phyloP scores from a whole-genome alignment of 2,113 vertebrate species.

The Eptatretus burgeri region DNA sequence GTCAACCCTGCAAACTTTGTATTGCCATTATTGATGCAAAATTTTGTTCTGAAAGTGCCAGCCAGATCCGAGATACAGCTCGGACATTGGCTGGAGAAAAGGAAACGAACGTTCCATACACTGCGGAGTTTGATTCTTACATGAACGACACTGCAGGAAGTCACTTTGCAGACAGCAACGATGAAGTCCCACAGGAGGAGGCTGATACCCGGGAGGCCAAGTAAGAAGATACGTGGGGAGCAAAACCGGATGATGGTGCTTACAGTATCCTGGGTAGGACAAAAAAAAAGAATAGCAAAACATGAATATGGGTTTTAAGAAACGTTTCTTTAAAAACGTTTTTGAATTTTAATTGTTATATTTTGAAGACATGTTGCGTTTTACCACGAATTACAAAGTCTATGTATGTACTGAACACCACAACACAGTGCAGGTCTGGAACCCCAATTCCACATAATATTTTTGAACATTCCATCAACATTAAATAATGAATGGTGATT shows the following conservation, averaged over 20 bases:
- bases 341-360: conserved; percentile 27
- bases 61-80: too few relatives aligned
- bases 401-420: too few relatives aligned
- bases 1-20: too few relatives aligned
- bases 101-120: too few relatives aligned
- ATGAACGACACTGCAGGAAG: conserved; percentile 1
- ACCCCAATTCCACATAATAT: too few relatives aligned
- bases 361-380: conserved; percentile 15
- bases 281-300: conserved; percentile 1
- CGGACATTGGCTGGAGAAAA: too few relatives aligned
- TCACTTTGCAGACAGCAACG: conserved; percentile 18
- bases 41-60: too few relatives aligned
- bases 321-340: conserved; percentile 36
- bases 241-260: conserved; percentile 60
- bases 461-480: too few relatives aligned
- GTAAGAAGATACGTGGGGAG: conserved; percentile 63
- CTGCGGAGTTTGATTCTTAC: not conserved
- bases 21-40: too few relatives aligned
- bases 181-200: conserved; percentile 74
- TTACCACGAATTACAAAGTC: too few relatives aligned
- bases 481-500: too few relatives aligned
- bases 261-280: conserved; percentile 38
- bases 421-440: too few relatives aligned
- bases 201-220: conserved; percentile 67
- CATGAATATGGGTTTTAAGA: conserved; percentile 1